A percentile compares a stretch with the other conserved stretches of the same genome.
Evolutionary conservation across 2,888 invertebrate genomes (phyloP).

Genomic region (Euclidia mi): DNA sequence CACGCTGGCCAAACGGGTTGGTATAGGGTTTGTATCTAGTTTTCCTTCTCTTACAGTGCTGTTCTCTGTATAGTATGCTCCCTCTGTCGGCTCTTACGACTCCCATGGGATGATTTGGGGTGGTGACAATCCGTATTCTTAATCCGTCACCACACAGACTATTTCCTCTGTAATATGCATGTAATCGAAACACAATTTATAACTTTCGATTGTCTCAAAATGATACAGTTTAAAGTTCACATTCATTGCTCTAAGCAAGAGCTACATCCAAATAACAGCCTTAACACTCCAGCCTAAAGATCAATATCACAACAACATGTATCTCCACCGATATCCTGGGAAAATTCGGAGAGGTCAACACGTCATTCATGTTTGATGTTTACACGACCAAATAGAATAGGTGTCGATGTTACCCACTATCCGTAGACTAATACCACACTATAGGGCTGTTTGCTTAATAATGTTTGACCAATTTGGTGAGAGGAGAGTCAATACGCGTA

Average conservation of each 20-base stretch:
- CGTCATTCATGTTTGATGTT: conserved; percentile 66
- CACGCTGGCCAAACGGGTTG: too few relatives aligned
- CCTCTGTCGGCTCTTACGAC: too few relatives aligned
- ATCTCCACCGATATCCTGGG: conserved; percentile 67
- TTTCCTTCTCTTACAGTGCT: too few relatives aligned
- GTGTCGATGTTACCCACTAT: conserved; percentile 76
- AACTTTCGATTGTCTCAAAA: conserved; percentile 4
- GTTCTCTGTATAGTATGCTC: too few relatives aligned
- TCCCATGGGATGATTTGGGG: too few relatives aligned
- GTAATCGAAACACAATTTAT: neutral
- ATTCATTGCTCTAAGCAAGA: neutral
- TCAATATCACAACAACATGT: neutral
- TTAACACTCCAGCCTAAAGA: conserved; percentile 13
- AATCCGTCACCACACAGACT: too few relatives aligned
- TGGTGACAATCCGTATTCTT: too few relatives aligned
- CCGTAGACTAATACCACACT: conserved; percentile 64
- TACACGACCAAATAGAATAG: conserved; percentile 74
- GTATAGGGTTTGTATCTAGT: too few relatives aligned
- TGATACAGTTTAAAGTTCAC: conserved; percentile 34
- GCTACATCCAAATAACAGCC: conserved; percentile 18
- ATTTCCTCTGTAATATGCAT: neutral
- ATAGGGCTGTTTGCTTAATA: conserved; percentile 46
- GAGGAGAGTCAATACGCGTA: conserved; percentile 72
- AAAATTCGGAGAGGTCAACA: conserved; percentile 74
- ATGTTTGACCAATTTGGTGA: conserved; percentile 69